These are phyloP conservation scores for Nettapus auritus DNA, from an alignment of 2,113 vertebrate genomes.

Conservation along the genomic window DNA sequence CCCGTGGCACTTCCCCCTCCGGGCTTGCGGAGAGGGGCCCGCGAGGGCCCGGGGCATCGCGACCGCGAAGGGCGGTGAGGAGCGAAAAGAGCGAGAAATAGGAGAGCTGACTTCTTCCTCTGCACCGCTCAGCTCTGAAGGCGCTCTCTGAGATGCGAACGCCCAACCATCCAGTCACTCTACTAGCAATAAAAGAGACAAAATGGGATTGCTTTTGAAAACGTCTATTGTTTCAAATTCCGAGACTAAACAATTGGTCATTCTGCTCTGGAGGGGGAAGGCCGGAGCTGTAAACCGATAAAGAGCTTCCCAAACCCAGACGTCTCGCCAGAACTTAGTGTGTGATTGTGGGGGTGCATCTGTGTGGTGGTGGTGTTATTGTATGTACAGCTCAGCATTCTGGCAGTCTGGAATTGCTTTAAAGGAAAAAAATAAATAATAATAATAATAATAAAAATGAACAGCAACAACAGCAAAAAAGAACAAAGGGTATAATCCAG, in stretches of 20 bases:
- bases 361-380: slow-evolving; percentile 13
- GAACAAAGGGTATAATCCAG: slow-evolving; percentile 81
- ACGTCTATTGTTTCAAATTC: slow-evolving; percentile 69
- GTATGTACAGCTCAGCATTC: slow-evolving; percentile 68
- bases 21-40: too few species aligned
- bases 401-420: slow-evolving; percentile 71
- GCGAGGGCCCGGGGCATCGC: accelerated
- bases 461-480: slow-evolving; percentile 74
- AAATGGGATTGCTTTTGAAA: slow-evolving; percentile 62
- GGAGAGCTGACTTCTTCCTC: accelerated
- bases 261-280: slow-evolving; percentile 66
- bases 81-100: background rate
- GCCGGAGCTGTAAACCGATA: slow-evolving; percentile 74
- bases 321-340: slow-evolving; percentile 77
- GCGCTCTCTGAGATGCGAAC: background rate
- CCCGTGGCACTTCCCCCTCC: too few species aligned
- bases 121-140: background rate
- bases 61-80: accelerated
- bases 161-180: background rate
- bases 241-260: slow-evolving; percentile 75
- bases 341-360: background rate
- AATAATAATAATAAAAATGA: too few species aligned
- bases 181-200: background rate
- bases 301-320: slow-evolving; percentile 76
- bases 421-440: background rate